Evolutionary conservation across 2,888 invertebrate genomes (phyloP), one percentile per base, ranked within the genome.

Genomic region (Drosophila meridiana): DNA sequence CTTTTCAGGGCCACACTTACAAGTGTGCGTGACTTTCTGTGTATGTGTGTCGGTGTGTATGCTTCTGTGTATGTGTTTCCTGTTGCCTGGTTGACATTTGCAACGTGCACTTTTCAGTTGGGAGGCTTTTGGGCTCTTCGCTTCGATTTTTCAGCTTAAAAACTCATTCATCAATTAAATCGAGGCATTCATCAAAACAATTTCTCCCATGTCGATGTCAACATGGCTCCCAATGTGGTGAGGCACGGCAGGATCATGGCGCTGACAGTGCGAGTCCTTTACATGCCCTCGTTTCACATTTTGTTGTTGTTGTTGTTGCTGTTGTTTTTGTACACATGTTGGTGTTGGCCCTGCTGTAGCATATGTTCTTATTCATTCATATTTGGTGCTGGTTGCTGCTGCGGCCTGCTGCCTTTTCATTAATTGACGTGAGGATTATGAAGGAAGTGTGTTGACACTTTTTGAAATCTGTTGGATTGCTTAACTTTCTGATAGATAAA

Each of bases 141-240:
- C 43, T 78, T 72, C 76, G 76, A 78, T 86, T 73, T 77, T 76
- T 73, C 78, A 76, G 85, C 87, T 92, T 91, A 89, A 90, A 92
- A 91, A 82, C 83, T 76, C 91, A 92, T 91, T 89, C 91, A 90
- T 91, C 91, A 91, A 91, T 92, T 92, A 91, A 91, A 91, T 90
- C 83, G 86, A 84, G 80, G 80, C 91, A 91, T 91, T 91, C 90
- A 91, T 91, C 92, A 91, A 89, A 89, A 89, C 85, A 90, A 87
- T 90, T 82, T 80, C 71, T 69, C 69, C 76, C 88, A 76, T 74
- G 83, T 80, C 69, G 86, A 63, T 80, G 86, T 83, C 87, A 82
- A 67, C 84, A 78, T 68, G 85, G 60, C 62, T 65, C 42, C 47
- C 72, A 61, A 56, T 60, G 68, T 75, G 78, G 68, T 59, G 74